Evolutionary conservation across 2,888 invertebrate species (phyloP), one percentile per base, ranked within the genome.

Genomic region (Drosophila setosimentum): DNA sequence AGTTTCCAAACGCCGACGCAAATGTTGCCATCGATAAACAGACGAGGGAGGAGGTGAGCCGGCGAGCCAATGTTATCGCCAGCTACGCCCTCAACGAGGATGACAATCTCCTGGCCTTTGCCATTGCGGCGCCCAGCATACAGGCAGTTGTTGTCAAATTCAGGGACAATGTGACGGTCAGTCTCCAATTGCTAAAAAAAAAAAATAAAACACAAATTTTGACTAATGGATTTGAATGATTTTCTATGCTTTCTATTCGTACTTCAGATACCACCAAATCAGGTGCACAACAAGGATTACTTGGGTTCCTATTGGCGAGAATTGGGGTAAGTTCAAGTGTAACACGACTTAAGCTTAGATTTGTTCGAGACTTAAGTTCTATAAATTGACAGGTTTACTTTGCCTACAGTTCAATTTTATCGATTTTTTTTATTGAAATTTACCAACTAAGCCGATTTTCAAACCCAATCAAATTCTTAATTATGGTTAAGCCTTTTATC

Each of bases 71-170:
- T 80, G 78, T 71, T 68, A 92, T 93, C 67, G 93, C 93, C 76
- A 92, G 87, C 73, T 89, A 91, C 74, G 93, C 93, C 64, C 86
- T 93, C 59, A 90, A 89, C 66, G 91, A 93, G 81, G 93, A 93
- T 81, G 93, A 93, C 70, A 92, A 92, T 78, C 87, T 93, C 50
- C 76, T 93, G 83, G 93, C 93, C 24, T 92, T 93, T 82, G 93
- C 93, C 50, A 91, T 93, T 57, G 93, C 93, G 68, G 93, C 93
- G 55, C 93, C 93, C 54, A 92, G 89, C 68, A 91, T 93, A 77
- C 92, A 92, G 83, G 91, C 93, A 62, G 93, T 93, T 69, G 93
- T 93, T 78, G 93, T 93, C 68, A 93, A 93, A 84, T 93, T 93
- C 89, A 91, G 93, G 73, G 93, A 93, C 80, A 93, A 92, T 80